A percentile compares a stretch with the other conserved stretches of the same genome.
Conservation (phyloP, 2,113 vertebrate genomes). For the Alligator sinensis region DNA sequence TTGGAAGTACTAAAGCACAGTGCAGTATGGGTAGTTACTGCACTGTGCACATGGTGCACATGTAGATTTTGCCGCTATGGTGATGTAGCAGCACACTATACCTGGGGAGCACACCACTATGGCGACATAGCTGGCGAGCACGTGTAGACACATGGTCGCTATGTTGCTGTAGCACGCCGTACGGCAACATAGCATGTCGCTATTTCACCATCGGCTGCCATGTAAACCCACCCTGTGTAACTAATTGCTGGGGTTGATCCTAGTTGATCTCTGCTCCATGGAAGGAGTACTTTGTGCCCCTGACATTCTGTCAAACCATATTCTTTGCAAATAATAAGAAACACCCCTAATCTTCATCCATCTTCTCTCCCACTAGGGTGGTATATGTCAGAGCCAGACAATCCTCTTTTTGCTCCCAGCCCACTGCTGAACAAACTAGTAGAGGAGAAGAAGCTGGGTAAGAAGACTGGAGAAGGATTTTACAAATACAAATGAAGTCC, state of each 20-base stretch:
- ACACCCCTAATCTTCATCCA: neutral
- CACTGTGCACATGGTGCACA: too few relatives aligned
- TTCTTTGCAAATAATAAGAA: neutral
- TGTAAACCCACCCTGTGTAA: too few relatives aligned
- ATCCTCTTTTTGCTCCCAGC: constrained; percentile 87
- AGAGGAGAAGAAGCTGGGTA: constrained; percentile 91
- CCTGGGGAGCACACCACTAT: too few relatives aligned
- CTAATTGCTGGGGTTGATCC: neutral
- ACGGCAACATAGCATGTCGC: too few relatives aligned
- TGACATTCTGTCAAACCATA: neutral
- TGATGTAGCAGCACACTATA: too few relatives aligned
- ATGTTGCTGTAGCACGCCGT: too few relatives aligned
- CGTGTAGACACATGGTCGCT: too few relatives aligned
- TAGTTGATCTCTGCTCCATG: neutral
- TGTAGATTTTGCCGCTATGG: too few relatives aligned
- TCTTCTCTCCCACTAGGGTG: constrained; percentile 84
- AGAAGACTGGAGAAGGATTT: constrained; percentile 95
- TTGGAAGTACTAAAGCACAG: neutral
- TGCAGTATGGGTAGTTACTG: too few relatives aligned
- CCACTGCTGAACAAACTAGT: constrained; percentile 89
- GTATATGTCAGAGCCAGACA: constrained; percentile 83
- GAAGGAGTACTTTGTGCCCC: neutral
- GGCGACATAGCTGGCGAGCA: too few relatives aligned
- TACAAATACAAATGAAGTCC: constrained; percentile 90
- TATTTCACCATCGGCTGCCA: too few relatives aligned